Evolutionary conservation across 2,113 vertebrate species (phyloP).

Genomic region (Dromiciops gliroides): DNA sequence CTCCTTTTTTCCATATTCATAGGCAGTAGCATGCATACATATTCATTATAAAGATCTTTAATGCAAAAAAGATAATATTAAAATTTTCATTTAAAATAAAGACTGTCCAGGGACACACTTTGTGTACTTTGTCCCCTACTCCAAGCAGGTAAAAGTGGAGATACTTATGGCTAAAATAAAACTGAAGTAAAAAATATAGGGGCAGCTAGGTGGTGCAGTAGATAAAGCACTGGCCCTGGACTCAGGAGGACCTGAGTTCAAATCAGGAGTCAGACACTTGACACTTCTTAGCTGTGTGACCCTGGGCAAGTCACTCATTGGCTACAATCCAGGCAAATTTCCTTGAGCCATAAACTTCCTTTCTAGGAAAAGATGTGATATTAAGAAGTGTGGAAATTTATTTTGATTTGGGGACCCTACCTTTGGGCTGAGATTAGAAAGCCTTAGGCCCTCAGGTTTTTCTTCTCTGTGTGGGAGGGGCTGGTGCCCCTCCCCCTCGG

Average conservation of each 20-base stretch:
- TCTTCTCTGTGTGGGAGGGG: no score
- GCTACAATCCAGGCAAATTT: neutral
- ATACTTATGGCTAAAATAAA: conserved; percentile 28
- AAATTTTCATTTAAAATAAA: conserved; percentile 73
- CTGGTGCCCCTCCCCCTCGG: no score
- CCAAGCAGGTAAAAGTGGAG: neutral
- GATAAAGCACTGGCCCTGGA: no score
- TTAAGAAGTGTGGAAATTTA: no score
- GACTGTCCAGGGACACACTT: neutral
- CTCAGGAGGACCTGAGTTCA: no score
- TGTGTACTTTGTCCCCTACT: neutral
- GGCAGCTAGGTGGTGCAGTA: no score
- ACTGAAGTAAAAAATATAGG: neutral
- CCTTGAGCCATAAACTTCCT: neutral
- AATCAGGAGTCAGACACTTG: no score
- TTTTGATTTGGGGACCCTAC: no score
- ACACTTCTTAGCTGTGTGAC: no score
- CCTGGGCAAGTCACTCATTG: no score
- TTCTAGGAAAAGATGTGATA: neutral
- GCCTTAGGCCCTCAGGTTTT: no score
- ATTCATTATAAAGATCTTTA: conserved; percentile 83
- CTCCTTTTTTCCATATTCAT: conserved; percentile 85
- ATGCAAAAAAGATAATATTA: conserved; percentile 71
- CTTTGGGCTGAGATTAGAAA: no score
- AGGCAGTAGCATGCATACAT: conserved; percentile 76